Conservation (phyloP, 2,888 invertebrate species). For the Tachina lurida region DNA sequence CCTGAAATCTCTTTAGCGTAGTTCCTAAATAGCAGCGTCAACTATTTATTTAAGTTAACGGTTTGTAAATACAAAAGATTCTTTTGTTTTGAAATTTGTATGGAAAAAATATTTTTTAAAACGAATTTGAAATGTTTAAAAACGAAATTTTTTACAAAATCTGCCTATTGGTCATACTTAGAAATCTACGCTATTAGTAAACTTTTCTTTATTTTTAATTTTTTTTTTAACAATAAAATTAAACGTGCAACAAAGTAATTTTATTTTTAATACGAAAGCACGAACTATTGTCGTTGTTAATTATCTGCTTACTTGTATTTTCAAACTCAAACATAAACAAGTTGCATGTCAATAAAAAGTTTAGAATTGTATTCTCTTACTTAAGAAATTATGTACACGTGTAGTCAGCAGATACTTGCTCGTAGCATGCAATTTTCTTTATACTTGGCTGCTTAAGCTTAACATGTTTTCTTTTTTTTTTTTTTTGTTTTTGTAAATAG, state of each 20-base stretch:
- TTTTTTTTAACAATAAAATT: slow-evolving; percentile 18
- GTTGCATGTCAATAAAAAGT: slow-evolving; percentile 48
- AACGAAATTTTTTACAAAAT: too few species aligned
- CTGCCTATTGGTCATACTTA: too few species aligned
- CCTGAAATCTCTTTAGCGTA: too few species aligned
- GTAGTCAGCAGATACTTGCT: neutral
- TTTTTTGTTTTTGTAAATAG: too few species aligned
- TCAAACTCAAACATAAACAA: neutral
- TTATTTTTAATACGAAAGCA: slow-evolving; percentile 42
- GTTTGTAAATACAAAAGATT: too few species aligned
- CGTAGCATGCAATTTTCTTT: slow-evolving; percentile 53
- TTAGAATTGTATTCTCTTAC: slow-evolving; percentile 38
- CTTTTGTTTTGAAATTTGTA: too few species aligned
- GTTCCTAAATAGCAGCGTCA: too few species aligned
- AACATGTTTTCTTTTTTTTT: slow-evolving; percentile 37
- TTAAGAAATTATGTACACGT: slow-evolving; percentile 19
- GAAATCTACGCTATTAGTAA: neutral
- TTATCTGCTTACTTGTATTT: neutral
- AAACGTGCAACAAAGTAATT: slow-evolving; percentile 45
- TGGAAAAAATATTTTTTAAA: too few species aligned
- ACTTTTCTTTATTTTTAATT: neutral
- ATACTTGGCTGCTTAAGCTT: slow-evolving; percentile 64
- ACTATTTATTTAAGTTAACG: too few species aligned
- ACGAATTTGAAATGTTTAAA: too few species aligned
- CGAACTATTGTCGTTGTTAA: slow-evolving; percentile 28